Conservation (phyloP, 1,140 invertebrate genomes). For the Penaeus indicus region DNA sequence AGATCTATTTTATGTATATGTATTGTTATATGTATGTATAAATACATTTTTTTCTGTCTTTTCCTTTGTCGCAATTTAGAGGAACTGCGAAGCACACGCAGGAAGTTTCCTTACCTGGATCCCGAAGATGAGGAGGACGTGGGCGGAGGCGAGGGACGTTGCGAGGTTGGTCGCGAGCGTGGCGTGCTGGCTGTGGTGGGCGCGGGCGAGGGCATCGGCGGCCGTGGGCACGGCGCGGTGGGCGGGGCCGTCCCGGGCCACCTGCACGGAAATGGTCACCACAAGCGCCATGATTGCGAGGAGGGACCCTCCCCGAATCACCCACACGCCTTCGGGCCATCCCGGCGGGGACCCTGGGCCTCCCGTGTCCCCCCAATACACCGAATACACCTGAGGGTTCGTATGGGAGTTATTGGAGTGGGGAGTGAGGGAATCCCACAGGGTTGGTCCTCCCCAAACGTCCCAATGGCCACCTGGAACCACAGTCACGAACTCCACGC, state of each 20-base stretch:
- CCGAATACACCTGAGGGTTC: slow-evolving; percentile 42
- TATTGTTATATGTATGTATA: too few relatives aligned
- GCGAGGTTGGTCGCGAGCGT: slow-evolving; percentile 53
- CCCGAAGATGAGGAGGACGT: slow-evolving; percentile 52
- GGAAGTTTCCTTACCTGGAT: slow-evolving; percentile 31
- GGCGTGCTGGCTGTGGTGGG: slow-evolving; percentile 46
- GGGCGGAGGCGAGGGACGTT: slow-evolving; percentile 46
- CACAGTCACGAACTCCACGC: slow-evolving; percentile 47
- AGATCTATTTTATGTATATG: too few relatives aligned
- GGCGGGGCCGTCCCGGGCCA: slow-evolving; percentile 45
- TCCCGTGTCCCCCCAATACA: slow-evolving; percentile 53
- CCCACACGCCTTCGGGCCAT: slow-evolving; percentile 55
- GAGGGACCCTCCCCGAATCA: slow-evolving; percentile 42
- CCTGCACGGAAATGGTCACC: slow-evolving; percentile 49
- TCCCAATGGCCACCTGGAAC: slow-evolving; percentile 50
- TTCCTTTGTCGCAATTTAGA: too few relatives aligned
- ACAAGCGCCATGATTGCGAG: slow-evolving; percentile 47
- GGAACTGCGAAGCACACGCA: neutral
- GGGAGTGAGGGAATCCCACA: slow-evolving; percentile 48
- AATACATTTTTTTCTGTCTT: too few relatives aligned
- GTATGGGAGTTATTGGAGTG: neutral
- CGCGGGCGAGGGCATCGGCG: slow-evolving; percentile 30
- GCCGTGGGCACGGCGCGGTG: slow-evolving; percentile 20
- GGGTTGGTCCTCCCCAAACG: slow-evolving; percentile 47
- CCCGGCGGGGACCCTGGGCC: slow-evolving; percentile 47